Percentiles rank a stretch among this genome's conserved stretches.
Conservation (phyloP, 2,797 vertebrate species). For the Neosalanx taihuensis region DNA sequence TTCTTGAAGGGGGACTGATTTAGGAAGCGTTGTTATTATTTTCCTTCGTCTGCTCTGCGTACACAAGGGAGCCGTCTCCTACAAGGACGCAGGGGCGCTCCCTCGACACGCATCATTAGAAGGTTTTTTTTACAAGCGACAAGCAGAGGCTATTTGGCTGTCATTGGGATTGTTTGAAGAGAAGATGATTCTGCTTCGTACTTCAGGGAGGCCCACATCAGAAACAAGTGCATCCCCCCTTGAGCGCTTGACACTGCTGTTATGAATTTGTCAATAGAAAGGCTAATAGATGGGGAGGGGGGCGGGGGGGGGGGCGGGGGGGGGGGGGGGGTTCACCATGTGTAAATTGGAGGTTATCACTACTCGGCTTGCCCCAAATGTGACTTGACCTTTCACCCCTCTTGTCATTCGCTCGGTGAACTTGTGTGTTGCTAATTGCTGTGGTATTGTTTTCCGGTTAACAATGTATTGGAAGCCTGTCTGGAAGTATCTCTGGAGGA, state of each 20-base stretch:
- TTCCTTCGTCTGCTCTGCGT: constrained; percentile 58
- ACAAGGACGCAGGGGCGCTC: constrained; percentile 84
- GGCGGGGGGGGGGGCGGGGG: neutral
- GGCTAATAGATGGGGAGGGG: constrained; percentile 69
- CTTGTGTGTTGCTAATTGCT: constrained; percentile 65
- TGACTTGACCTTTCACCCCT: constrained; percentile 64
- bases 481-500: constrained; percentile 16
- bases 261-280: constrained; percentile 84
- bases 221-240: constrained; percentile 75
- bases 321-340: constrained; percentile 26
- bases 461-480: neutral
- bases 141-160: constrained; percentile 94
- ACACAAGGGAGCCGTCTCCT: constrained; percentile 81
- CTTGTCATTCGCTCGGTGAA: constrained; percentile 54
- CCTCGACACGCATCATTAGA: constrained; percentile 93
- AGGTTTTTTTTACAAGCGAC: constrained; percentile 87
- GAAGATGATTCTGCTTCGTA: constrained; percentile 85
- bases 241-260: constrained; percentile 80
- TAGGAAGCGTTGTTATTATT: constrained; percentile 73
- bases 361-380: constrained; percentile 43
- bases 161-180: constrained; percentile 93
- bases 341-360: constrained; percentile 66
- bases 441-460: constrained; percentile 11
- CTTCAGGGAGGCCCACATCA: constrained; percentile 83
- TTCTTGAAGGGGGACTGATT: constrained; percentile 68